phyloP scores from a whole-genome alignment of 2,888 invertebrate species.

The Artemia sinica region DNA sequence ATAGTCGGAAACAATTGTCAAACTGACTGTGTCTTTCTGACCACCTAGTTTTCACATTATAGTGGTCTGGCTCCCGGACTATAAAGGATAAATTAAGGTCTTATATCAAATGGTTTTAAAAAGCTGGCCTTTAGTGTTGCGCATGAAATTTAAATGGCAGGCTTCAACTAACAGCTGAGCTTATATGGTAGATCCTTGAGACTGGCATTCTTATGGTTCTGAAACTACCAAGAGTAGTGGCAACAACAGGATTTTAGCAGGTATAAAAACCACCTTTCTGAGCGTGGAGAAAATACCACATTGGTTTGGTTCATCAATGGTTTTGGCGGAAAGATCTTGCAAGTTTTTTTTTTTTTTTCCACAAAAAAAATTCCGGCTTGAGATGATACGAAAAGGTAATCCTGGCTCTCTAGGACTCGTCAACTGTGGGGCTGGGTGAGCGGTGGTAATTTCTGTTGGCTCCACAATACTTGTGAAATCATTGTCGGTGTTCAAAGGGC shows the following conservation, averaged over 20 bases:
- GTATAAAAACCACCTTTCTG: too few species aligned
- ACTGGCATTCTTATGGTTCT: not conserved
- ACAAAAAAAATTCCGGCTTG: conserved; percentile 24
- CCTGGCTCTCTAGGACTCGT: conserved; percentile 30
- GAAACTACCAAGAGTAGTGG: too few species aligned
- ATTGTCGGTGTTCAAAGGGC: conserved; percentile 25
- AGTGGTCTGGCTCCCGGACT: too few species aligned
- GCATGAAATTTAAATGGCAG: not conserved
- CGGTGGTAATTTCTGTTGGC: conserved; percentile 27
- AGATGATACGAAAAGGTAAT: conserved; percentile 29
- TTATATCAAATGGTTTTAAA: too few species aligned
- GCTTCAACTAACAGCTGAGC: not conserved
- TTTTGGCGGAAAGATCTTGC: conserved; percentile 28
- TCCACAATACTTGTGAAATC: too few species aligned
- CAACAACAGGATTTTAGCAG: too few species aligned
- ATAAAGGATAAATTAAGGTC: too few species aligned
- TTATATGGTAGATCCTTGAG: not conserved
- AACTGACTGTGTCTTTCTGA: too few species aligned
- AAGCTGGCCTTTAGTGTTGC: too few species aligned
- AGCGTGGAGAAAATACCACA: not conserved
- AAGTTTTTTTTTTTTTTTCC: conserved; percentile 24
- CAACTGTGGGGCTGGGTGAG: conserved; percentile 31
- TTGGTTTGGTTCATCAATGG: conserved; percentile 28
- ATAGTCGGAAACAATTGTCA: too few species aligned
- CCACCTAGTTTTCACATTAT: too few species aligned